Evolutionary conservation across 2,888 invertebrate genomes (phyloP).

Genomic region (Panopea generosa): DNA sequence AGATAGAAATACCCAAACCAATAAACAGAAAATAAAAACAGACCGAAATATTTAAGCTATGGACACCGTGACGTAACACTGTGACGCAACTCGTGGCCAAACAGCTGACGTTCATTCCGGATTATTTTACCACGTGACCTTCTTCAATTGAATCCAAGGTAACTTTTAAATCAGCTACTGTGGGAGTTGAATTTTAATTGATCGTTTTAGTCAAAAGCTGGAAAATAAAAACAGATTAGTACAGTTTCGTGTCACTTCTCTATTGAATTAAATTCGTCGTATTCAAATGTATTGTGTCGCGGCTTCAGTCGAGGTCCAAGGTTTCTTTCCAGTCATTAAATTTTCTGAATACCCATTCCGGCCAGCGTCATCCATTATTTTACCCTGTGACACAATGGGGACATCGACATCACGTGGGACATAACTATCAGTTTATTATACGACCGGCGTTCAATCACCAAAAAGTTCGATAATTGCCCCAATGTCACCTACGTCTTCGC

Average conservation of each 20-base stretch:
- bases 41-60: background rate
- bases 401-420: background rate
- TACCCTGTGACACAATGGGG: slow-evolving; percentile 11
- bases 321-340: background rate
- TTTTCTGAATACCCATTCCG: background rate
- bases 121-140: background rate
- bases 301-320: background rate
- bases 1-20: background rate
- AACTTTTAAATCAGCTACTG: background rate
- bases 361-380: slow-evolving; percentile 7
- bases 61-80: background rate
- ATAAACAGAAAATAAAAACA: slow-evolving; percentile 1
- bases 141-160: background rate
- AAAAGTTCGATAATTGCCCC: too few species aligned
- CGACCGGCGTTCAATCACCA: too few species aligned
- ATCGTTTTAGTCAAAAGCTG: slow-evolving; percentile 15
- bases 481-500: too few species aligned
- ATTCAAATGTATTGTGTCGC: background rate
- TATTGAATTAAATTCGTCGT: slow-evolving; percentile 9
- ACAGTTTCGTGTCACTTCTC: slow-evolving; percentile 9
- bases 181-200: slow-evolving; percentile 28
- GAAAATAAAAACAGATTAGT: slow-evolving; percentile 21
- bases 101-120: background rate
- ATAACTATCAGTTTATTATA: too few species aligned
- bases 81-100: background rate